Conservation (phyloP, 2,888 invertebrate genomes). For the Chrysodeixis includens region DNA sequence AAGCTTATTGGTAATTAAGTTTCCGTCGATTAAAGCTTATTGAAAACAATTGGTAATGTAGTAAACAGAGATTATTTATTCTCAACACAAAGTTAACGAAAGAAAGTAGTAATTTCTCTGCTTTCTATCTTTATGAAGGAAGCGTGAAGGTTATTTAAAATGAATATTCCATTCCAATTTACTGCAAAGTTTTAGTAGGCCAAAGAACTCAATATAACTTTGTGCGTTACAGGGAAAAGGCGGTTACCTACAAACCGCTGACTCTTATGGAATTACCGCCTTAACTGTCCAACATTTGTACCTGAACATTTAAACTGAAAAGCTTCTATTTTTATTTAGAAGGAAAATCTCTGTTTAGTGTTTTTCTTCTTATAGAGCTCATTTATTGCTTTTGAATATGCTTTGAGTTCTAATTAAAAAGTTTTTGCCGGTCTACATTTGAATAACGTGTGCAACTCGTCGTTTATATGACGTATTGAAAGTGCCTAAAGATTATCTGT, state of each 20-base stretch:
- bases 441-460: too few species aligned
- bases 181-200: constrained; percentile 9
- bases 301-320: constrained; percentile 9
- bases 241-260: constrained; percentile 44
- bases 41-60: too few species aligned
- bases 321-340: not conserved
- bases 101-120: not conserved
- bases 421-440: too few species aligned
- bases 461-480: too few species aligned
- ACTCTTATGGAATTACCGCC: constrained; percentile 18
- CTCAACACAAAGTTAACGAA: too few species aligned
- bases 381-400: too few species aligned
- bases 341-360: not conserved
- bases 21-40: too few species aligned
- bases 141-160: not conserved
- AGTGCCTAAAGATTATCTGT: too few species aligned
- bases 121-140: not conserved
- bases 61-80: too few species aligned
- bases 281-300: constrained; percentile 30
- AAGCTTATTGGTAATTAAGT: too few species aligned
- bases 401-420: too few species aligned
- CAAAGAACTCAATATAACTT: constrained; percentile 43
- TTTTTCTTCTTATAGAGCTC: too few species aligned
- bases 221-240: constrained; percentile 46
- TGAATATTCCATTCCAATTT: constrained; percentile 19